Conservation (phyloP, 2,888 invertebrate genomes). For the Therioaphis trifolii region DNA sequence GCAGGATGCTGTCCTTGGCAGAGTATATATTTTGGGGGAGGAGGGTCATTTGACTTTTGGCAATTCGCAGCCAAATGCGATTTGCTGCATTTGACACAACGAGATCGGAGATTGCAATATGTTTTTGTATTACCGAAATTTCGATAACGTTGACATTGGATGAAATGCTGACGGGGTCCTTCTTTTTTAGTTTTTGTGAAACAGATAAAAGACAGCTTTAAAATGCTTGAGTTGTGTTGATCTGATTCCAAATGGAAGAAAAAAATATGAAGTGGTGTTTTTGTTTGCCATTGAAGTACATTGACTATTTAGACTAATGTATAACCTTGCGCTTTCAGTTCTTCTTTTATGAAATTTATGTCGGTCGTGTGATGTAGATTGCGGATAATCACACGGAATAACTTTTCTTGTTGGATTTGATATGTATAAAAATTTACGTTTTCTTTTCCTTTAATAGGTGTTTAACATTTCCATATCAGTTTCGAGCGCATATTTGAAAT, state of each 20-base stretch:
- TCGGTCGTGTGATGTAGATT: conserved; percentile 26
- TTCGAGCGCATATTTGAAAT: background rate
- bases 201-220: background rate
- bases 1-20: conserved; percentile 27
- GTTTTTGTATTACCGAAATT: conserved; percentile 15
- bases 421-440: conserved; percentile 48
- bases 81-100: conserved; percentile 10
- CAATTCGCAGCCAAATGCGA: background rate
- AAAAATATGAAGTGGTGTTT: background rate
- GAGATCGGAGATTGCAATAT: conserved; percentile 1
- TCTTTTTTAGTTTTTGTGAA: background rate
- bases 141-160: conserved; percentile 16
- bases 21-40: background rate
- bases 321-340: conserved; percentile 29
- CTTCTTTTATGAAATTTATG: background rate
- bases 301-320: conserved; percentile 18
- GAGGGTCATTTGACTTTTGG: background rate
- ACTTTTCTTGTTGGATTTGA: conserved; percentile 43
- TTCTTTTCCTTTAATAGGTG: too few species aligned
- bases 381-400: conserved; percentile 17
- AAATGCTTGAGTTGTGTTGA: background rate
- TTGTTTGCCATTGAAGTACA: conserved; percentile 20
- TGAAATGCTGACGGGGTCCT: too few species aligned
- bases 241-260: background rate
- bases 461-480: too few species aligned